Conservation (phyloP, 2,113 vertebrate genomes). For the Coreoperca whiteheadi region DNA sequence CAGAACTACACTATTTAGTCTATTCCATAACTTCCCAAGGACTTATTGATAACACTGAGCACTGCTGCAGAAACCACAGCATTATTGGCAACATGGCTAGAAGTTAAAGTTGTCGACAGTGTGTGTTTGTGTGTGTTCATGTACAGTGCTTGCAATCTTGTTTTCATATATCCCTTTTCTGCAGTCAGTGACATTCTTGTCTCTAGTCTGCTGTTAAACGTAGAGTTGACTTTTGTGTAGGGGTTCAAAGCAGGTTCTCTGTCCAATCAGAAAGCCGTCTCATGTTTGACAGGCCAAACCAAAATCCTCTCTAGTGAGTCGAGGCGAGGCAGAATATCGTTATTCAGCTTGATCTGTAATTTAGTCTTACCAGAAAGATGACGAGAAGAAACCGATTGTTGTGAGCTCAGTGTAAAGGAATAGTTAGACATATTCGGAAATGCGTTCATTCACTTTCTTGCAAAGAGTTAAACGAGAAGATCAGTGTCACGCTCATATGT, state of each 20-base stretch:
- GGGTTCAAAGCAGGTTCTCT: not conserved
- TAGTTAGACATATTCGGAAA: not conserved
- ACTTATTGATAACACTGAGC: slow-evolving; percentile 57
- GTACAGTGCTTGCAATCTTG: not conserved
- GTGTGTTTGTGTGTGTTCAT: not conserved
- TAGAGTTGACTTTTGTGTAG: not conserved
- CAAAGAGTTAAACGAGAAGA: not conserved
- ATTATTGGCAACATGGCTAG: slow-evolving; percentile 9
- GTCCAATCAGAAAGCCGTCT: not conserved
- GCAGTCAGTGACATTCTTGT: not conserved
- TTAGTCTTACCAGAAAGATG: not conserved
- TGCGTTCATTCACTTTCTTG: not conserved
- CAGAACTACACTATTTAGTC: slow-evolving; percentile 71
- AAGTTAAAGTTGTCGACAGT: not conserved
- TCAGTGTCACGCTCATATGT: not conserved
- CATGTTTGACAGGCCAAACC: not conserved
- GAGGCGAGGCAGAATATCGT: not conserved
- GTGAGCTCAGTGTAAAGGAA: not conserved
- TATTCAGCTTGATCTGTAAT: not conserved
- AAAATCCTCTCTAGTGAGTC: not conserved
- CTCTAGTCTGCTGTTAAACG: not conserved
- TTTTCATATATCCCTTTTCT: slow-evolving; percentile 2
- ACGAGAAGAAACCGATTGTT: not conserved
- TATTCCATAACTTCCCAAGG: slow-evolving; percentile 66
- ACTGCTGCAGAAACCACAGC: slow-evolving; percentile 33